A percentile compares a stretch with the other conserved stretches of the same genome.
These are phyloP conservation scores for Drosophila fuyamai DNA, from an alignment of 1,140 invertebrate species.

Conservation along the genomic window DNA sequence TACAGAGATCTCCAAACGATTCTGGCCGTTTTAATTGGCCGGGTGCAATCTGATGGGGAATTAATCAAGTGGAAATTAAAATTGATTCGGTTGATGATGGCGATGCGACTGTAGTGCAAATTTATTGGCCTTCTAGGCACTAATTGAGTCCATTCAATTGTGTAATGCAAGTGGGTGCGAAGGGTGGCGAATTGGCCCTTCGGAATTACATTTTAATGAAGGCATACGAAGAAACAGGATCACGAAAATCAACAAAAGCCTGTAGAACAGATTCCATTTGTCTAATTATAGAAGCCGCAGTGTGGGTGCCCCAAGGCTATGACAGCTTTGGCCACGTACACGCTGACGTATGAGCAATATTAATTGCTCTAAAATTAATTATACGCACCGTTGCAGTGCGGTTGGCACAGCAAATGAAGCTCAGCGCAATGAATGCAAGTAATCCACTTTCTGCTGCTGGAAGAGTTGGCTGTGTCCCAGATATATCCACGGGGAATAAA, in stretches of 20 bases:
- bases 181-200: slow-evolving; percentile 6
- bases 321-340: slow-evolving; percentile 23
- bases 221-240: not conserved
- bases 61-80: slow-evolving; percentile 43
- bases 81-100: slow-evolving; percentile 5
- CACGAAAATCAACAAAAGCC: slow-evolving; percentile 5
- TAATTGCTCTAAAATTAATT: slow-evolving; percentile 73
- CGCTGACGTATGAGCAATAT: slow-evolving; percentile 63
- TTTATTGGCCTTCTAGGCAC: slow-evolving; percentile 23
- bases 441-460: slow-evolving; percentile 18
- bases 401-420: slow-evolving; percentile 30
- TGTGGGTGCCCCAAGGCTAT: slow-evolving; percentile 13
- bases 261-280: slow-evolving; percentile 45
- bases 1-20: slow-evolving; percentile 10
- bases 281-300: slow-evolving; percentile 48
- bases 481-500: not conserved
- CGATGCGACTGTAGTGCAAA: slow-evolving; percentile 29
- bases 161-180: slow-evolving; percentile 39
- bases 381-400: slow-evolving; percentile 63
- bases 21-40: slow-evolving; percentile 30
- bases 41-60: slow-evolving; percentile 23
- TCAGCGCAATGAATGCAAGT: slow-evolving; percentile 20
- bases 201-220: not conserved
- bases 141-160: slow-evolving; percentile 53
- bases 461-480: not conserved